Conservation (phyloP, 2,888 invertebrate genomes). For the Pyrochroa serraticornis region DNA sequence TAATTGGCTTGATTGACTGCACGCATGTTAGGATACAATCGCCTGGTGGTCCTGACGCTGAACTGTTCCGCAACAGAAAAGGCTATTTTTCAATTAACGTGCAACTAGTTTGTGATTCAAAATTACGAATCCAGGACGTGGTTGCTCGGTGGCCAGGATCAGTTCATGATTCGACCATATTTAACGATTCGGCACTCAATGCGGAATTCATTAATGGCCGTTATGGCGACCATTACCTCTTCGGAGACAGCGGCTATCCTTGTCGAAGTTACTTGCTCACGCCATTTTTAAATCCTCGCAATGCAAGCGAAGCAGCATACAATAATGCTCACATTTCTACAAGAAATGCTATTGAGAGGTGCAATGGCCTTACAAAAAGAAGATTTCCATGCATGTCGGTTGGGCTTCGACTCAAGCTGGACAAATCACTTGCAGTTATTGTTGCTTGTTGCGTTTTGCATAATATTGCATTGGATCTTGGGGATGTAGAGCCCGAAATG, state of each 20-base stretch:
- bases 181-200: too few species aligned
- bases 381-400: not conserved
- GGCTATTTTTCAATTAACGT: not conserved
- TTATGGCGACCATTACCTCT: too few species aligned
- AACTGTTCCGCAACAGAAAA: not conserved
- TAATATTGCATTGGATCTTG: too few species aligned
- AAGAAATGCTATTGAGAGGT: conserved; percentile 6
- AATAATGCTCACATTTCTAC: not conserved
- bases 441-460: conserved; percentile 1
- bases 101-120: not conserved
- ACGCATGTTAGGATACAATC: not conserved
- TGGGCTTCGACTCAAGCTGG: not conserved
- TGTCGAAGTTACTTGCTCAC: not conserved
- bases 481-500: too few species aligned
- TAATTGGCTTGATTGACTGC: not conserved
- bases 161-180: too few species aligned
- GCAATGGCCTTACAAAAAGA: not conserved
- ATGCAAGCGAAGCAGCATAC: too few species aligned
- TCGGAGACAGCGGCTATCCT: too few species aligned
- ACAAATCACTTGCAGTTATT: not conserved
- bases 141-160: too few species aligned
- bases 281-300: not conserved
- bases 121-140: not conserved
- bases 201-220: too few species aligned
- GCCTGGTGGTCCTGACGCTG: not conserved